Evolutionary conservation across 2,113 vertebrate genomes (phyloP).

Genomic region (Zonotrichia leucophrys): DNA sequence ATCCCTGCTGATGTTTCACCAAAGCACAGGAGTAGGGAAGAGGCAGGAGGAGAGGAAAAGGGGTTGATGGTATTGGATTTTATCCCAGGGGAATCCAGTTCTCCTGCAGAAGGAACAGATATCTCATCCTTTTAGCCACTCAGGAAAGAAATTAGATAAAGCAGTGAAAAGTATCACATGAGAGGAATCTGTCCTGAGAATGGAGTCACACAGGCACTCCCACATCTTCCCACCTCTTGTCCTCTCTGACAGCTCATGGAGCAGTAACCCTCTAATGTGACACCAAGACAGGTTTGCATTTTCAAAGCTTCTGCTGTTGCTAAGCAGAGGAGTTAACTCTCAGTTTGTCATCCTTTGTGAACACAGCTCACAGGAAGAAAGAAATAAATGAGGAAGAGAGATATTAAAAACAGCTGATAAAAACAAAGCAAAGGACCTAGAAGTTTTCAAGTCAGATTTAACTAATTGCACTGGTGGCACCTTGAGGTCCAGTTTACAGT

Average conservation of each 20-base stretch:
- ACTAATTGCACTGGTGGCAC: neutral
- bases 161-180: neutral
- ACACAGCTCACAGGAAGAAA: neutral
- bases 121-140: neutral
- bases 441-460: neutral
- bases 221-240: neutral
- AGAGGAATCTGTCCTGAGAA: neutral
- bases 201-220: neutral
- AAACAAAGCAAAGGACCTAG: neutral
- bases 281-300: neutral
- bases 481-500: neutral
- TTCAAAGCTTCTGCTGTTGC: conserved; percentile 37
- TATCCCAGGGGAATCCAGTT: neutral
- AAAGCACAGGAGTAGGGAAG: neutral
- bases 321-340: conserved; percentile 40
- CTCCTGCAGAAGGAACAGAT: neutral
- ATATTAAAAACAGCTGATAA: conserved; percentile 7
- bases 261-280: neutral
- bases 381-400: neutral
- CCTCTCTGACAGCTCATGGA: neutral
- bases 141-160: neutral
- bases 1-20: neutral
- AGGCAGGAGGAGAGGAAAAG: neutral
- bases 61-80: neutral
- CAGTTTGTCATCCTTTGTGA: neutral